Percentiles rank a stretch among this genome's conserved stretches.
Evolutionary conservation across 2,797 vertebrate genomes (phyloP).

Genomic region (Phaenicophaeus curvirostris): DNA sequence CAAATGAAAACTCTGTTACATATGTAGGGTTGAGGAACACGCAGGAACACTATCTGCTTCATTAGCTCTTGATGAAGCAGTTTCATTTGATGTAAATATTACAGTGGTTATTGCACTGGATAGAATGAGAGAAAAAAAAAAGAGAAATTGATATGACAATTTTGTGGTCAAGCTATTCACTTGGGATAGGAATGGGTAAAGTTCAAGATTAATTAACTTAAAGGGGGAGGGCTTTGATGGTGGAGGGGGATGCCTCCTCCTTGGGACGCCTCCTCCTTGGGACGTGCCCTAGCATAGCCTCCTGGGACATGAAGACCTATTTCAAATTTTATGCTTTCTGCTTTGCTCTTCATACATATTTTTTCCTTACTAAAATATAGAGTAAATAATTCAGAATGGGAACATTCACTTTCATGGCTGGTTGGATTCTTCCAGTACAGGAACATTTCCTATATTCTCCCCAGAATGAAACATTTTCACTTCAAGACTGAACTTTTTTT

Average conservation of each 20-base stretch:
- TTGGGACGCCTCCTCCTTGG: too few species aligned
- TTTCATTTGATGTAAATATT: background rate
- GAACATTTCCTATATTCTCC: background rate
- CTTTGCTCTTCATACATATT: background rate
- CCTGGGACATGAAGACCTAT: background rate
- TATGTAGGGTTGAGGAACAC: background rate
- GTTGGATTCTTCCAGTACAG: background rate
- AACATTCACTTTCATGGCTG: constrained; percentile 3
- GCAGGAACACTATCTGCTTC: background rate
- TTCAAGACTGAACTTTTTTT: background rate
- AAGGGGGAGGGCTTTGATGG: background rate
- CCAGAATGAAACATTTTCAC: background rate
- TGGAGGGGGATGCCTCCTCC: background rate
- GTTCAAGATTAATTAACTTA: background rate
- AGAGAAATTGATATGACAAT: background rate
- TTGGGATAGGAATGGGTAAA: background rate
- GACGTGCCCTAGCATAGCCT: background rate
- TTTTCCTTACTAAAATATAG: background rate
- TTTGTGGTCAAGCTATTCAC: background rate
- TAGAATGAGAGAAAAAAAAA: background rate
- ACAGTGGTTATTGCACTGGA: background rate
- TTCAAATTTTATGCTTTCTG: constrained; percentile 7
- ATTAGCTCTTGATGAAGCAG: background rate
- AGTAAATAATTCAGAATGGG: background rate
- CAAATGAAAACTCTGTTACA: background rate